Conservation (phyloP, 2,113 vertebrate genomes). For the Tragelaphus scriptus region DNA sequence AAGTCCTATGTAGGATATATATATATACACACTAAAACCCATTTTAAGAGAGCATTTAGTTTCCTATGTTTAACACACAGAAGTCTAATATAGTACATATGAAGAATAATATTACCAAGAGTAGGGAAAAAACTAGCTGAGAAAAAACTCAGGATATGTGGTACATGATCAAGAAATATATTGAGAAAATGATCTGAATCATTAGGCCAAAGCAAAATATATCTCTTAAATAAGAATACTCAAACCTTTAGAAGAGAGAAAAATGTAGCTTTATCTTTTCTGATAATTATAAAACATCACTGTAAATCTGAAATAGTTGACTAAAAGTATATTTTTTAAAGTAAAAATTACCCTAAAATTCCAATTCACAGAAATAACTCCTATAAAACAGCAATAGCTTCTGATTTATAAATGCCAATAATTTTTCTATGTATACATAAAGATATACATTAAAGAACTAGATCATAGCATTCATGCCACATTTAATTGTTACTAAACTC, state of each 20-base stretch:
- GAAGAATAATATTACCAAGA: not conserved
- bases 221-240: not conserved
- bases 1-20: not conserved
- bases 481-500: not conserved
- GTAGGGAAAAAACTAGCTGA: not conserved
- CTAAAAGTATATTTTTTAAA: not conserved
- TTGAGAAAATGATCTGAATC: not conserved
- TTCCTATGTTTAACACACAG: not conserved
- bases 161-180: not conserved
- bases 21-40: not conserved
- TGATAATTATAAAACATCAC: not conserved
- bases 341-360: not conserved
- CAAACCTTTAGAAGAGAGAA: not conserved
- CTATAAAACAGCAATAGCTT: not conserved
- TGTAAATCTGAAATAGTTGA: not conserved
- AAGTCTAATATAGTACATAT: not conserved
- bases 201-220: not conserved
- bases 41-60: not conserved
- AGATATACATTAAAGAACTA: not conserved
- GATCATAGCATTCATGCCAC: not conserved
- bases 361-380: not conserved
- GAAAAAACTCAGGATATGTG: not conserved
- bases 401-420: not conserved
- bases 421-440: not conserved
- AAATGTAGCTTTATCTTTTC: not conserved